These are phyloP conservation scores for Forficula auricularia DNA, from an alignment of 1,140 invertebrate species.

Conservation along the genomic window DNA sequence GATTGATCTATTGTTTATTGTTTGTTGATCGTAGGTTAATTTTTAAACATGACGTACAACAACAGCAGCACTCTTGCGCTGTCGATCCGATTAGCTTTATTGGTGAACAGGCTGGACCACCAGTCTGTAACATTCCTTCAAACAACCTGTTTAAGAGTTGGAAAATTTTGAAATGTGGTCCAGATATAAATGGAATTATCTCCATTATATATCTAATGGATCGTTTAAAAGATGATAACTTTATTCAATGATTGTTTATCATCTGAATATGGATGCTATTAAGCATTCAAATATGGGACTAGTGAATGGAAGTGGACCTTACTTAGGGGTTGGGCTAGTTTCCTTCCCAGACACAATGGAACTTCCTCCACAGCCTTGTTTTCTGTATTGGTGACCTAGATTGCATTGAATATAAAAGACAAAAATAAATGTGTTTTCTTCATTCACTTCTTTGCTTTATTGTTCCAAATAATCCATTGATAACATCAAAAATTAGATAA, in stretches of 20 bases:
- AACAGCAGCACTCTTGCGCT: conserved; percentile 7
- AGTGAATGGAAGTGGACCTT: conserved; percentile 4
- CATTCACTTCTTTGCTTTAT: too few species aligned
- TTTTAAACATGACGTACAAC: conserved; percentile 1
- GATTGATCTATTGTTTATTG: background rate
- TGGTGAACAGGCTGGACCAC: conserved; percentile 11
- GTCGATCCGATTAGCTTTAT: conserved; percentile 9
- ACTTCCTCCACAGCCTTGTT: conserved; percentile 16
- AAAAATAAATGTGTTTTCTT: conserved; percentile 15
- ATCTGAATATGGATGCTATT: background rate
- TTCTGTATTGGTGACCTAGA: conserved; percentile 15
- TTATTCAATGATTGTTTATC: background rate
- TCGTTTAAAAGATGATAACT: background rate
- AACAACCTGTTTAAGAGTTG: conserved; percentile 10
- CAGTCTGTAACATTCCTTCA: conserved; percentile 13
- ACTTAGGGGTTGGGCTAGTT: conserved; percentile 5
- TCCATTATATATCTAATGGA: conserved; percentile 2
- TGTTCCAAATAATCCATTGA: too few species aligned
- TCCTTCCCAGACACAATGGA: conserved; percentile 8
- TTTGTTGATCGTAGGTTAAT: conserved; percentile 4
- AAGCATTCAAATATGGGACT: conserved; percentile 4
- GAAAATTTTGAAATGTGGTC: conserved; percentile 7
- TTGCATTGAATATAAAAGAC: conserved; percentile 14
- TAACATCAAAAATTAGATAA: too few species aligned
- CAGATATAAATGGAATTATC: conserved; percentile 2